Percentiles rank a stretch among this genome's conserved stretches.
Conservation (phyloP, 2,888 invertebrate genomes). For the Sphaerophoria taeniata region DNA sequence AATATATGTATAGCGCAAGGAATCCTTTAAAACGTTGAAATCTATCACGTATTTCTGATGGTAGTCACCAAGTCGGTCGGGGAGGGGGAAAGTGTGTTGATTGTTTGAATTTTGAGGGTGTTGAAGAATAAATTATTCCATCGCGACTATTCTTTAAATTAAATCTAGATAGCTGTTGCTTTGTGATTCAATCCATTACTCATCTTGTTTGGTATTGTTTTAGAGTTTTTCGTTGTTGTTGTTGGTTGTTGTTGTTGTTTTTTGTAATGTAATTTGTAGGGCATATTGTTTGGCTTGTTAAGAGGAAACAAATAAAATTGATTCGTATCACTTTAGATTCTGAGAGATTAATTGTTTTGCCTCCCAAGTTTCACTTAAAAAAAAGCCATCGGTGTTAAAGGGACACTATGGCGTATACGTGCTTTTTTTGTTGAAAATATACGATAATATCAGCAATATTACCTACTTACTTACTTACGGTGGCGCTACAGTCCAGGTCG, state of each 20-base stretch:
- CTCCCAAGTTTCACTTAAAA: no score
- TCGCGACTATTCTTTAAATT: slow-evolving; percentile 32
- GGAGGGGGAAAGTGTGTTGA: neutral
- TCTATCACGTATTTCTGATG: slow-evolving; percentile 7
- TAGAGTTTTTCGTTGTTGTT: neutral
- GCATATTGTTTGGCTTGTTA: neutral
- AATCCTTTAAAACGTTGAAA: slow-evolving; percentile 18
- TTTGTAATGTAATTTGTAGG: neutral
- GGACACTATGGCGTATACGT: slow-evolving; percentile 16
- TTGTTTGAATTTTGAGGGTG: no score
- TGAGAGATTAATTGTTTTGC: neutral
- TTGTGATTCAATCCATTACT: slow-evolving; percentile 7
- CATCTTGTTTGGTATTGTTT: neutral
- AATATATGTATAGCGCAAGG: neutral
- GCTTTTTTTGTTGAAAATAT: neutral
- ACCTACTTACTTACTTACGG: no score
- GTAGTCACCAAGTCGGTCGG: no score
- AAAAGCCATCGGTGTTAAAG: neutral
- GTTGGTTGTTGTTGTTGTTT: neutral
- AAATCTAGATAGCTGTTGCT: slow-evolving; percentile 14
- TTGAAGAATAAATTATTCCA: slow-evolving; percentile 10
- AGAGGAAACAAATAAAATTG: neutral
- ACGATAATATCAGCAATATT: no score
- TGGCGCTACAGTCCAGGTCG: no score
- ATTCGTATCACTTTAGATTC: neutral